Percentiles rank a stretch among this genome's conserved stretches.
Conservation (phyloP, 2,797 vertebrate genomes). For the Gymnocypris eckloni region DNA sequence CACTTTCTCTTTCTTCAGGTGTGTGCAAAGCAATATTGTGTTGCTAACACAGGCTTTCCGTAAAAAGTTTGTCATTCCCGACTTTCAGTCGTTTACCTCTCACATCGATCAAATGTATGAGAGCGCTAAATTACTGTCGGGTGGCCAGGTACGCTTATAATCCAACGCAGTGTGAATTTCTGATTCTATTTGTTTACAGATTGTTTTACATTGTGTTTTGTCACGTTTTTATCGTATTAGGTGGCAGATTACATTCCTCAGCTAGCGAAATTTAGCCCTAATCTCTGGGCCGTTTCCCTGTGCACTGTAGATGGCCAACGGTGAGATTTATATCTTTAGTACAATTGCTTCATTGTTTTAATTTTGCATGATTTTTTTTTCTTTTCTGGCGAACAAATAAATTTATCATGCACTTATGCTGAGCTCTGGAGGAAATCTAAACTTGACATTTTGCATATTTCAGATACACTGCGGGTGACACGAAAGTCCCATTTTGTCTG, state of each 20-base stretch:
- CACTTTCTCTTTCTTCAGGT: conserved; percentile 76
- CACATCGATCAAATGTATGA: conserved; percentile 94
- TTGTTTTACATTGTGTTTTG: background rate
- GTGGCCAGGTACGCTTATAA: conserved; percentile 86
- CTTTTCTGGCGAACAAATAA: background rate
- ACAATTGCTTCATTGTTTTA: background rate
- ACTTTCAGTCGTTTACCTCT: conserved; percentile 92
- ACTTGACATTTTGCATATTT: conserved; percentile 41
- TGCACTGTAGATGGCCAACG: conserved; percentile 98
- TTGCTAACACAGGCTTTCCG: conserved; percentile 97
- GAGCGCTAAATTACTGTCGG: conserved; percentile 88
- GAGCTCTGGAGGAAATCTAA: conserved; percentile 22
- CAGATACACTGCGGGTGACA: conserved; percentile 96
- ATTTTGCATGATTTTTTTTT: background rate
- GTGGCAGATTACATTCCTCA: conserved; percentile 99
- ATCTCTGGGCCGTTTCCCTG: conserved; percentile 94
- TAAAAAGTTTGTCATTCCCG: conserved; percentile 98
- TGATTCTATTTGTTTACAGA: background rate
- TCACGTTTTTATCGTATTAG: conserved; percentile 68
- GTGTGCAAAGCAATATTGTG: conserved; percentile 98
- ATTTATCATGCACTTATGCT: background rate
- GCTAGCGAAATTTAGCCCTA: conserved; percentile 95
- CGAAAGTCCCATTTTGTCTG: conserved; percentile 98
- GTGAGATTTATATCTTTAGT: conserved; percentile 69
- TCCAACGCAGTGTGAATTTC: background rate